phyloP scores from a whole-genome alignment of 1,140 invertebrate genomes.

The Mercenaria mercenaria region DNA sequence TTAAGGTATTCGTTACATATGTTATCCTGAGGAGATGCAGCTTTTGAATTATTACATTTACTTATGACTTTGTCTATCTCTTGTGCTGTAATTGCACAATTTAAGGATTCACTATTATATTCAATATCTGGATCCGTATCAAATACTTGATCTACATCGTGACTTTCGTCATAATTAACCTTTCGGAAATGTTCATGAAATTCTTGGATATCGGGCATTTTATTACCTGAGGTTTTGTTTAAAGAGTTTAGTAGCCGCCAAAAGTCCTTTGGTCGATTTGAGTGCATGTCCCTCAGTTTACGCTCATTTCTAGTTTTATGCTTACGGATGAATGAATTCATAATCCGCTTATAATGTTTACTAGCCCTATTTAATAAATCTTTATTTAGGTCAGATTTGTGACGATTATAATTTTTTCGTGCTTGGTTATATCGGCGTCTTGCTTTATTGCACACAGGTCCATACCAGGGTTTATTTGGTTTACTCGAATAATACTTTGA shows the following conservation, averaged over 20 bases:
- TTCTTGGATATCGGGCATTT: not conserved
- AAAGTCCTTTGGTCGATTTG: too few relatives aligned
- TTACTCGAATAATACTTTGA: too few relatives aligned
- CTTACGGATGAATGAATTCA: too few relatives aligned
- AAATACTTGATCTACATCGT: not conserved
- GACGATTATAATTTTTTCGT: too few relatives aligned
- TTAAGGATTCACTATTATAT: not conserved
- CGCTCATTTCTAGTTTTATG: too few relatives aligned
- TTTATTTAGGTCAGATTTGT: too few relatives aligned
- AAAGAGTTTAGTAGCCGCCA: too few relatives aligned
- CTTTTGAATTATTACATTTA: not conserved
- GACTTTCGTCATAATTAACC: not conserved
- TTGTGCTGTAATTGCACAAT: constrained; percentile 10
- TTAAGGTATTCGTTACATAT: constrained; percentile 14
- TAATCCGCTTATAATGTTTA: too few relatives aligned
- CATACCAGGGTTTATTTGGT: not conserved
- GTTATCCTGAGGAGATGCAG: not conserved
- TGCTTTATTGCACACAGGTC: too few relatives aligned
- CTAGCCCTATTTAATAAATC: too few relatives aligned
- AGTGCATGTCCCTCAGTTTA: too few relatives aligned
- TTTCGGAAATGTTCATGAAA: not conserved
- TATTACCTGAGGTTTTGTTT: not conserved
- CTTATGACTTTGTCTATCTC: constrained; percentile 12
- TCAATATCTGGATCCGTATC: not conserved
- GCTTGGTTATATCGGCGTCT: too few relatives aligned